Conservation (phyloP, 1,140 invertebrate genomes). For the Drosophila ambigua region DNA sequence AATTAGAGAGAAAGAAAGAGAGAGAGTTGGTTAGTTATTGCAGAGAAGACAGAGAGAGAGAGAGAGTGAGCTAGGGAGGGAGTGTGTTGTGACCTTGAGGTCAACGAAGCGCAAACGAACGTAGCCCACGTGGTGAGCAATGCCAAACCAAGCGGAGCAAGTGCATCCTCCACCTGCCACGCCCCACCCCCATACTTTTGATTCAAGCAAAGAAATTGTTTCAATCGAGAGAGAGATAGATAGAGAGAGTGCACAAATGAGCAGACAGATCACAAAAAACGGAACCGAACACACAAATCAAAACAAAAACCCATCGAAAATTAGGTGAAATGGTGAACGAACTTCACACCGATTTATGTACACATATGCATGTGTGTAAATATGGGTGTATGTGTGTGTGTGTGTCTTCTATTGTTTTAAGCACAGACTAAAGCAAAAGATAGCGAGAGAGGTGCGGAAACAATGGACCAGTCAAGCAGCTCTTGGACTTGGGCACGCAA, state of each 20-base stretch:
- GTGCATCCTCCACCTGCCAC: not conserved
- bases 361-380: constrained; percentile 10
- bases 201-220: not conserved
- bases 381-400: not conserved
- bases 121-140: too few relatives aligned
- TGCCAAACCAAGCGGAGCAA: constrained; percentile 3
- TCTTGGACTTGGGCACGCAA: constrained; percentile 40
- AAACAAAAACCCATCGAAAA: constrained; percentile 57
- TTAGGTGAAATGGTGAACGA: constrained; percentile 80
- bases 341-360: constrained; percentile 49
- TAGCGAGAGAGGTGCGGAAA: constrained; percentile 19
- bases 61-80: too few relatives aligned
- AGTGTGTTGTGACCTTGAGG: constrained; percentile 2
- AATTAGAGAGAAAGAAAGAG: too few relatives aligned
- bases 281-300: constrained; percentile 39
- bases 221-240: not conserved
- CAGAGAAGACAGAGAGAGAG: too few relatives aligned
- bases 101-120: constrained; percentile 3
- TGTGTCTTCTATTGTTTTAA: constrained; percentile 46
- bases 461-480: constrained; percentile 71
- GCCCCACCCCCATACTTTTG: not conserved
- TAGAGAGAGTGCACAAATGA: not conserved
- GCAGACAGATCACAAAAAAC: constrained; percentile 19
- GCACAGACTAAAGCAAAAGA: constrained; percentile 3
- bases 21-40: too few relatives aligned